These are phyloP conservation scores for Melanaphis sacchari DNA, from an alignment of 1,140 invertebrate genomes.

Conservation along the genomic window DNA sequence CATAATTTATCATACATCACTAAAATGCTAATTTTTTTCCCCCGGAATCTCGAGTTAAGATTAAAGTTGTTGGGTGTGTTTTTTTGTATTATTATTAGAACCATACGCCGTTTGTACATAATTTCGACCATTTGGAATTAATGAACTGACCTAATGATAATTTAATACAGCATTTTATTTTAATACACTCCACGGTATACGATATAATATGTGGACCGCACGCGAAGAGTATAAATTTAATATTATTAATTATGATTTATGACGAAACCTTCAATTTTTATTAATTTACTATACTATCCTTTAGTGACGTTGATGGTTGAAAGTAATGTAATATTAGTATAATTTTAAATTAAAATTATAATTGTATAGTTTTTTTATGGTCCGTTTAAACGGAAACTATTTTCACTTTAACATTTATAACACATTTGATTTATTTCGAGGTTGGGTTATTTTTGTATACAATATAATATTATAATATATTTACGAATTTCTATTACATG, in stretches of 20 bases:
- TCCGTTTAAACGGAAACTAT: background rate
- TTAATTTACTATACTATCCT: background rate
- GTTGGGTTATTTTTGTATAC: background rate
- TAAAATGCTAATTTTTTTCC: background rate
- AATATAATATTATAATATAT: background rate
- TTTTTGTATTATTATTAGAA: background rate
- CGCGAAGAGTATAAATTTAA: background rate
- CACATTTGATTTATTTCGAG: background rate
- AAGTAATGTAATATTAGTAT: background rate
- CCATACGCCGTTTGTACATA: background rate
- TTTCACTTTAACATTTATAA: constrained; percentile 7
- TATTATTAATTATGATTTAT: constrained; percentile 12
- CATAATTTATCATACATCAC: background rate
- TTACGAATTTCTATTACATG: background rate
- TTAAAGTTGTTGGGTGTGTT: background rate
- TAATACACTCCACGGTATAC: background rate
- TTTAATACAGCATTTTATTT: background rate
- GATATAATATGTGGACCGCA: background rate
- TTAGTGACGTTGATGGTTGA: background rate
- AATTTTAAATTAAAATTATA: constrained; percentile 3
- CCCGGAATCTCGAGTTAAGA: background rate
- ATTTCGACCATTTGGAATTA: background rate
- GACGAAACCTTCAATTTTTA: background rate
- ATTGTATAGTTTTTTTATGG: constrained; percentile 1
- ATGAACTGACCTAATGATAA: constrained; percentile 2